Percentiles rank a stretch among this genome's conserved stretches.
phyloP scores from a whole-genome alignment of 1,140 invertebrate species.

The Trypoxylus dichotomus region DNA sequence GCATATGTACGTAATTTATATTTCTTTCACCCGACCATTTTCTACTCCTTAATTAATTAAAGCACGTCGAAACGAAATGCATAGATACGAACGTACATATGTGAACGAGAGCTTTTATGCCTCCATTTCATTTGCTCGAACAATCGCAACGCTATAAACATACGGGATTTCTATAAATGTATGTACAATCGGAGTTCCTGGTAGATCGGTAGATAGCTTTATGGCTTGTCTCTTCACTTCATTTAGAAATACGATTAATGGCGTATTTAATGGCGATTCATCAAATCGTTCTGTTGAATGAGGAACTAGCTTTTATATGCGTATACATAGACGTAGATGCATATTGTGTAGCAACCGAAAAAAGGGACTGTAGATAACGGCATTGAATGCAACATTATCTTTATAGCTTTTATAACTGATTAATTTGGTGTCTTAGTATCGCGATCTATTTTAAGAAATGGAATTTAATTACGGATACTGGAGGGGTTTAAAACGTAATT shows the following conservation, averaged over 20 bases:
- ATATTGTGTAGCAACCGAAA: neutral
- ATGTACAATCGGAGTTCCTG: neutral
- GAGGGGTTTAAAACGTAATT: neutral
- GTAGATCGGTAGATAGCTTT: neutral
- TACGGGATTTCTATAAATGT: neutral
- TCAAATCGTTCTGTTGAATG: neutral
- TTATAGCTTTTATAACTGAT: no score
- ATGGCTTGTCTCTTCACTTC: neutral
- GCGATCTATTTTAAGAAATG: no score
- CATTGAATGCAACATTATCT: no score
- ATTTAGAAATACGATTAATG: neutral
- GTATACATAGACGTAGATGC: neutral
- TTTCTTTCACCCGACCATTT: neutral
- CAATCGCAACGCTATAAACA: neutral
- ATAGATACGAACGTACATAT: neutral
- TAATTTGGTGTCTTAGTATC: no score
- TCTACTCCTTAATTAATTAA: slow-evolving; percentile 14
- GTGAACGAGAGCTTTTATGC: slow-evolving; percentile 1
- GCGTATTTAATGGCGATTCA: neutral
- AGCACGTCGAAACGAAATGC: neutral
- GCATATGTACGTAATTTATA: neutral
- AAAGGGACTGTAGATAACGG: no score
- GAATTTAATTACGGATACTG: neutral
- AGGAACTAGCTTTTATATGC: neutral
- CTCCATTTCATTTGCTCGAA: neutral